Evolutionary conservation across 2,797 vertebrate species (phyloP).

Genomic region (Mormyrus proboscirostris): DNA sequence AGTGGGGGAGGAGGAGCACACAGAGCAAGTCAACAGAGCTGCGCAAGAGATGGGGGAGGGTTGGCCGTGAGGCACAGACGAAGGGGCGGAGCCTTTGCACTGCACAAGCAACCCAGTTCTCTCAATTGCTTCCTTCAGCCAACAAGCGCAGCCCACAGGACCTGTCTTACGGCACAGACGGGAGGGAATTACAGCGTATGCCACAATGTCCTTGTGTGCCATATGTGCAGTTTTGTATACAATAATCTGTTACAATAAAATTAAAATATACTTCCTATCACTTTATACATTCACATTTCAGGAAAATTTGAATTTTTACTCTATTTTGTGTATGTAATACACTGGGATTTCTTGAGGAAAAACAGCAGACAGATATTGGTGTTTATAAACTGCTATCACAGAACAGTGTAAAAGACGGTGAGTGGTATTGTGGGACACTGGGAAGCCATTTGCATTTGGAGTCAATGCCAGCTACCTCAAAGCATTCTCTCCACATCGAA

Average conservation of each 20-base stretch:
- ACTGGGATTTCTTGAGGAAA: background rate
- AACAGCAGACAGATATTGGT: background rate
- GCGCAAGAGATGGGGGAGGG: constrained; percentile 18
- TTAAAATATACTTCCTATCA: background rate
- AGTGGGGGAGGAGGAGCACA: background rate
- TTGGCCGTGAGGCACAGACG: background rate
- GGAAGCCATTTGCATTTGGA: constrained; percentile 17
- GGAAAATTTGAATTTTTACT: background rate
- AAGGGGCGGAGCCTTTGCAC: background rate
- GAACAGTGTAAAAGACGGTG: background rate
- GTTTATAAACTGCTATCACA: background rate
- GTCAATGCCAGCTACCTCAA: background rate
- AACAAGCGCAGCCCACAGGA: background rate
- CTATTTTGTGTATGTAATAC: background rate
- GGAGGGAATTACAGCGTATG: background rate
- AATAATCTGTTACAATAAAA: background rate
- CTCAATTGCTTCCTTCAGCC: constrained; percentile 6
- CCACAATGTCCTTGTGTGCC: background rate
- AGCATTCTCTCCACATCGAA: background rate
- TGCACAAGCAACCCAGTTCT: background rate
- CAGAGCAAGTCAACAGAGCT: constrained; percentile 8
- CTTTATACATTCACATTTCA: background rate
- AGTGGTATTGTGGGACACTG: background rate
- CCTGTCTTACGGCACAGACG: background rate
- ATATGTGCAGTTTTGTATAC: background rate